Percentiles rank a stretch among this genome's conserved stretches.
Conservation (phyloP, 2,113 vertebrate genomes). For the Oncorhynchus gorbuscha region DNA sequence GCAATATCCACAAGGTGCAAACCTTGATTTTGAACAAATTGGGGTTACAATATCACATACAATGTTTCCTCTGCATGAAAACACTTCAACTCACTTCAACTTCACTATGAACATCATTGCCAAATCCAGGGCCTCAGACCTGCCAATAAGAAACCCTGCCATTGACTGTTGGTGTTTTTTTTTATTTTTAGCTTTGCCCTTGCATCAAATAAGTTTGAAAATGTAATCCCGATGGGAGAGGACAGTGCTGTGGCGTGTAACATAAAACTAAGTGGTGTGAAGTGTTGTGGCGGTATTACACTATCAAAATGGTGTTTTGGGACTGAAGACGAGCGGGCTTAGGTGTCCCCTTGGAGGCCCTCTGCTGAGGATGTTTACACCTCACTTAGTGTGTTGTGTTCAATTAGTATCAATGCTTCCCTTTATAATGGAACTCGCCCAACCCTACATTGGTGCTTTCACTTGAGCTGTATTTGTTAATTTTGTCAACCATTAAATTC, state of each 20-base stretch:
- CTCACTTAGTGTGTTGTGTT: neutral
- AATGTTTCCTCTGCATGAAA: no score
- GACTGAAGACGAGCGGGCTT: neutral
- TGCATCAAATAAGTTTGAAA: neutral
- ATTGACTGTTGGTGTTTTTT: neutral
- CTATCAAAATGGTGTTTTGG: neutral
- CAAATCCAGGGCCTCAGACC: neutral
- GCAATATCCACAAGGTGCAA: no score
- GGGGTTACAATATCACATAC: no score
- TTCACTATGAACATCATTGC: neutral
- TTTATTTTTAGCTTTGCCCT: neutral
- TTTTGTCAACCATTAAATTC: neutral
- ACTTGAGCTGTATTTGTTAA: neutral
- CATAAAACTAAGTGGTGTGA: neutral
- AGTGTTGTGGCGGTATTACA: neutral
- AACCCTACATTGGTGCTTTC: neutral
- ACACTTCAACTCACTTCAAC: neutral
- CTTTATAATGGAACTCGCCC: neutral
- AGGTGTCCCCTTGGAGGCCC: neutral
- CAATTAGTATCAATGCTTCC: neutral
- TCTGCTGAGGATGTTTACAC: slow-evolving; percentile 6
- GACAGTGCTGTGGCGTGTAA: neutral
- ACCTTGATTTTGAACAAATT: no score
- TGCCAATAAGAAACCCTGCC: neutral
- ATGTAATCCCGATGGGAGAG: neutral